These are phyloP conservation scores for Bellardia pandia DNA, from an alignment of 2,888 invertebrate species.

Conservation along the genomic window DNA sequence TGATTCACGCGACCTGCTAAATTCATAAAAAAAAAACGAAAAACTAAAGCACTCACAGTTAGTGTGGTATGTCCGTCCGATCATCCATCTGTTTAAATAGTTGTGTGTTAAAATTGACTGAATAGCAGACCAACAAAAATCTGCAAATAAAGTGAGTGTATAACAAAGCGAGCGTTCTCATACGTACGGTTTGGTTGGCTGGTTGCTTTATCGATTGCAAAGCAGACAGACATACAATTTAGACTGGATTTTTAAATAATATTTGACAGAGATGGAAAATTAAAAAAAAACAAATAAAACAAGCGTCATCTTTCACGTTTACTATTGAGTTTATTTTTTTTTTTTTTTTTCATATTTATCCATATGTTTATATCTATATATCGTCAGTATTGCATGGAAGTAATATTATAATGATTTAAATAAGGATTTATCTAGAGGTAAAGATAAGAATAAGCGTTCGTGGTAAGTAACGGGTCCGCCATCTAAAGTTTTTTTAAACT, in stretches of 20 bases:
- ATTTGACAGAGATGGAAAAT: conserved; percentile 24
- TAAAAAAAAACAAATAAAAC: too few species aligned
- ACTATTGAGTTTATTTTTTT: too few species aligned
- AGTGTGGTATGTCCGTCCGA: conserved; percentile 12
- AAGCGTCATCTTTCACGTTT: too few species aligned
- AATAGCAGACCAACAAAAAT: conserved; percentile 52
- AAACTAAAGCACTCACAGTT: conserved; percentile 20
- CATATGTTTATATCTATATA: too few species aligned
- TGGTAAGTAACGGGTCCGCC: too few species aligned
- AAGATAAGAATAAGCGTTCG: too few species aligned
- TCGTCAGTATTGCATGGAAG: too few species aligned
- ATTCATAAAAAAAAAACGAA: conserved; percentile 41
- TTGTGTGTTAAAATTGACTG: conserved; percentile 34
- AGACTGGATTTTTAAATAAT: conserved; percentile 47
- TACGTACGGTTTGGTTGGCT: conserved; percentile 41
- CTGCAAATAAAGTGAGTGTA: conserved; percentile 39
- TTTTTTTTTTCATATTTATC: too few species aligned
- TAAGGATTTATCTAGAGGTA: too few species aligned
- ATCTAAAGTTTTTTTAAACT: too few species aligned
- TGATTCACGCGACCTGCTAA: conserved; percentile 68
- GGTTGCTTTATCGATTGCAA: conserved; percentile 59
- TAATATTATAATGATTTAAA: too few species aligned
- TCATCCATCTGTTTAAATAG: conserved; percentile 41
- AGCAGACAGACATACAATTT: conserved; percentile 32
- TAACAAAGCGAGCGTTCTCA: conserved; percentile 7